phyloP scores from a whole-genome alignment of 2,113 vertebrate species.

The Ptilorrhoa leucosticta region DNA sequence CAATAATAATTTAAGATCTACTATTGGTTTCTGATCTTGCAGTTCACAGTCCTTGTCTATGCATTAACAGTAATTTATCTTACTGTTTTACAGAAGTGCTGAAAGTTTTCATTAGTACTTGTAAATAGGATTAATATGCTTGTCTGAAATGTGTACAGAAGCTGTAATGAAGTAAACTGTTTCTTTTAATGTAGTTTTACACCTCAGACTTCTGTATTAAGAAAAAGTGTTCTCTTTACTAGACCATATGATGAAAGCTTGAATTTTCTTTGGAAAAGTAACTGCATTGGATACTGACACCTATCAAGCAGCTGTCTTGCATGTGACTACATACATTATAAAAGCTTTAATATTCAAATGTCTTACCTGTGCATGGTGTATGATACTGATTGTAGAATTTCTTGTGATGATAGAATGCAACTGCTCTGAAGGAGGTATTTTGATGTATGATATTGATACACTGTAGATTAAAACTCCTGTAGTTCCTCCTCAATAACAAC shows the following conservation, averaged over 20 bases:
- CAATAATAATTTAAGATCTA: neutral
- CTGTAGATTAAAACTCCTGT: slow-evolving; percentile 24
- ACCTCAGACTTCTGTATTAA: neutral
- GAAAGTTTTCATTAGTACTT: neutral
- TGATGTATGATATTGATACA: slow-evolving; percentile 51
- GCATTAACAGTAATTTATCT: neutral
- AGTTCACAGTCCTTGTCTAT: neutral
- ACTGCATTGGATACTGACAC: neutral
- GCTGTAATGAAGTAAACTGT: neutral
- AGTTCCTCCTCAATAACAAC: neutral
- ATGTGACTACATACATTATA: neutral
- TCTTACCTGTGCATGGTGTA: neutral
- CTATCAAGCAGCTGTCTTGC: neutral
- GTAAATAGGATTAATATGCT: neutral
- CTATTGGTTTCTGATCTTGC: neutral
- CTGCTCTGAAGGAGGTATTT: slow-evolving; percentile 36
- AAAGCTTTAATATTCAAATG: neutral
- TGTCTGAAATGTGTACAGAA: neutral
- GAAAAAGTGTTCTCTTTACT: neutral
- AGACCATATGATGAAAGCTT: neutral
- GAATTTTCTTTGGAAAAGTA: neutral
- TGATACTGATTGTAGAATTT: slow-evolving; percentile 44
- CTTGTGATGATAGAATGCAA: slow-evolving; percentile 52
- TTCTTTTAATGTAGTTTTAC: neutral
- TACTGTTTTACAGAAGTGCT: neutral